These are phyloP conservation scores for Enteromius mattozi DNA, from an alignment of 2,797 vertebrate species.

Conservation along the genomic window DNA sequence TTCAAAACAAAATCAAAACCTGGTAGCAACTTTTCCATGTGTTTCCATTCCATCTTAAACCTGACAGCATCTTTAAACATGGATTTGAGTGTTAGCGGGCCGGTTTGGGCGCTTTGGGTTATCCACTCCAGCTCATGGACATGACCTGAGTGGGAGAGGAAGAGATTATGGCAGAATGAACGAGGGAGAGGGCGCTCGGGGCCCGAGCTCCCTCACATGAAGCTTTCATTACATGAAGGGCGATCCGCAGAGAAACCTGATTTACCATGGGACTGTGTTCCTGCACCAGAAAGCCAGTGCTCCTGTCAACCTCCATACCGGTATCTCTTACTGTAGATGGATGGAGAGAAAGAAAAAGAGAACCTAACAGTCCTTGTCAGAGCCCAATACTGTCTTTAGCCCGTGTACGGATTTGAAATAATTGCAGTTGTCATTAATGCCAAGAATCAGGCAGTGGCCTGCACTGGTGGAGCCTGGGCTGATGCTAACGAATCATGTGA, in stretches of 20 bases:
- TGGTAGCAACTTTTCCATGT: slow-evolving; percentile 10
- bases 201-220: slow-evolving; percentile 59
- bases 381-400: slow-evolving; percentile 47
- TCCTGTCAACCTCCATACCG: slow-evolving; percentile 59
- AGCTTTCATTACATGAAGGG: slow-evolving; percentile 64
- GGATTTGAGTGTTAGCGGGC: slow-evolving; percentile 33
- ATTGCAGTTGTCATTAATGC: slow-evolving; percentile 76
- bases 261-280: slow-evolving; percentile 54
- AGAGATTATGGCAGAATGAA: slow-evolving; percentile 60
- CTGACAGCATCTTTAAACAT: slow-evolving; percentile 53
- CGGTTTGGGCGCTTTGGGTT: slow-evolving; percentile 47
- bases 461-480: slow-evolving; percentile 69
- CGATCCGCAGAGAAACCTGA: slow-evolving; percentile 55
- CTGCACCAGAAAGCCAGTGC: slow-evolving; percentile 51
- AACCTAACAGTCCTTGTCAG: slow-evolving; percentile 16
- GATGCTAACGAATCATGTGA: slow-evolving; percentile 77
- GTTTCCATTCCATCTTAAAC: slow-evolving; percentile 2
- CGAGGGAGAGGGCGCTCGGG: slow-evolving; percentile 56
- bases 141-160: slow-evolving; percentile 53
- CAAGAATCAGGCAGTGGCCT: slow-evolving; percentile 70
- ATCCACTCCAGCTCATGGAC: slow-evolving; percentile 55
- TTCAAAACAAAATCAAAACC: slow-evolving; percentile 19
- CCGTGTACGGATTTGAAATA: slow-evolving; percentile 67
- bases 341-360: slow-evolving; percentile 33
- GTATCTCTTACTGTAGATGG: slow-evolving; percentile 51